Conservation (phyloP, 2,888 invertebrate genomes). For the Meandrusa payeni region DNA sequence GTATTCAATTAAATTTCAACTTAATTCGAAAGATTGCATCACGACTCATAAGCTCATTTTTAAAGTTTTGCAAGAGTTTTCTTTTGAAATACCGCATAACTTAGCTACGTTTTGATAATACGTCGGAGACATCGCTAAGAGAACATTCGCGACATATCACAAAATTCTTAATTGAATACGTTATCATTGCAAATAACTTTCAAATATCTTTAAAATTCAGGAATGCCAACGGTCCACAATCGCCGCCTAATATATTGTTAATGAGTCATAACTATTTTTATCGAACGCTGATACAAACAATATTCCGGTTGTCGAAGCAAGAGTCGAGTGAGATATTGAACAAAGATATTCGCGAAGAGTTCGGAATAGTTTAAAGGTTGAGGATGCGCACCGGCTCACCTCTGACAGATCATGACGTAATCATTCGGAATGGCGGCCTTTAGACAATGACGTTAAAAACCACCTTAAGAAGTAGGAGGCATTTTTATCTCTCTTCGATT, state of each 20-base stretch:
- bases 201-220: slow-evolving; percentile 14
- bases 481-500: no score
- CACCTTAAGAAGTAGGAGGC: no score
- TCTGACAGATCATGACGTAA: slow-evolving; percentile 59
- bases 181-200: no score
- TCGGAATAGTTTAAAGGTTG: slow-evolving; percentile 67
- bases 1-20: no score
- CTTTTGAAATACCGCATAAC: slow-evolving; percentile 18
- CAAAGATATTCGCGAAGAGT: slow-evolving; percentile 41
- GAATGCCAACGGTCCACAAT: slow-evolving; percentile 14
- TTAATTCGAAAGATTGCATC: no score
- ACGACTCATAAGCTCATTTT: slow-evolving; percentile 25
- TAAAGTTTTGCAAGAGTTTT: slow-evolving; percentile 24
- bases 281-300: slow-evolving; percentile 34
- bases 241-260: slow-evolving; percentile 12
- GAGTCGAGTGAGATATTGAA: slow-evolving; percentile 35
- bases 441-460: no score
- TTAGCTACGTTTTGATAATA: not conserved
- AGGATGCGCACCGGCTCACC: slow-evolving; percentile 55
- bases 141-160: no score
- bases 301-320: slow-evolving; percentile 40
- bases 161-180: no score
- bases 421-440: slow-evolving; percentile 29
- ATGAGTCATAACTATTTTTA: slow-evolving; percentile 57
- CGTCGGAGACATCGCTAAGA: no score